Conservation (phyloP, 1,140 invertebrate genomes). For the Galleria mellonella region DNA sequence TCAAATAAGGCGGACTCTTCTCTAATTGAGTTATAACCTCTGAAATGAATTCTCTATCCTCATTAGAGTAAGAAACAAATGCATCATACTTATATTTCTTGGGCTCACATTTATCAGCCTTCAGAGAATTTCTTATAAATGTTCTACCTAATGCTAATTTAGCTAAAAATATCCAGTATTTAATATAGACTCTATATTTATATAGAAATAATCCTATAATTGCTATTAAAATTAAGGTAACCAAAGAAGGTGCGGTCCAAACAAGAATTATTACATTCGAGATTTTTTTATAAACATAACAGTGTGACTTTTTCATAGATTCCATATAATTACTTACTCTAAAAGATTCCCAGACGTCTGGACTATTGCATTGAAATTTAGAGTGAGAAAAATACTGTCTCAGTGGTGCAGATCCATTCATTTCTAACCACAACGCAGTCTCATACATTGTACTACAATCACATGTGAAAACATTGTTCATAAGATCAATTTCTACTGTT, state of each 20-base stretch:
- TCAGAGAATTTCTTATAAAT: constrained; percentile 41
- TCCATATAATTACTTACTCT: constrained; percentile 52
- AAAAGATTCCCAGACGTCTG: constrained; percentile 57
- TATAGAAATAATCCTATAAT: constrained; percentile 33
- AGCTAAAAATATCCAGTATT: constrained; percentile 75
- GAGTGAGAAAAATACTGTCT: constrained; percentile 42
- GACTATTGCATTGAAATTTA: constrained; percentile 51
- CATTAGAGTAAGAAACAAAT: constrained; percentile 79
- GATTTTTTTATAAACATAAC: constrained; percentile 47
- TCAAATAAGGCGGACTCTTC: constrained; percentile 69
- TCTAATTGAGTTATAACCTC: constrained; percentile 76
- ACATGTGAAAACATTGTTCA: constrained; percentile 74
- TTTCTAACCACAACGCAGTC: constrained; percentile 52
- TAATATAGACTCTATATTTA: constrained; percentile 67
- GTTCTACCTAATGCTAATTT: constrained; percentile 63
- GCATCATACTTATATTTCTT: constrained; percentile 77
- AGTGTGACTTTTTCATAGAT: constrained; percentile 41
- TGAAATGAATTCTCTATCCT: constrained; percentile 77
- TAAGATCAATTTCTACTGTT: constrained; percentile 55
- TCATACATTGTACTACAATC: constrained; percentile 66
- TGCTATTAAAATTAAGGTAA: constrained; percentile 30
- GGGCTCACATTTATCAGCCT: constrained; percentile 14
- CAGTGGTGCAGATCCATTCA: constrained; percentile 35
- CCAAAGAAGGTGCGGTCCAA: constrained; percentile 45
- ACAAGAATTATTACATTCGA: constrained; percentile 45